Percentiles rank a stretch among this genome's conserved stretches.
Conservation (phyloP, 64 coral and sea anemone genomes). For the Anthopleura sola region DNA sequence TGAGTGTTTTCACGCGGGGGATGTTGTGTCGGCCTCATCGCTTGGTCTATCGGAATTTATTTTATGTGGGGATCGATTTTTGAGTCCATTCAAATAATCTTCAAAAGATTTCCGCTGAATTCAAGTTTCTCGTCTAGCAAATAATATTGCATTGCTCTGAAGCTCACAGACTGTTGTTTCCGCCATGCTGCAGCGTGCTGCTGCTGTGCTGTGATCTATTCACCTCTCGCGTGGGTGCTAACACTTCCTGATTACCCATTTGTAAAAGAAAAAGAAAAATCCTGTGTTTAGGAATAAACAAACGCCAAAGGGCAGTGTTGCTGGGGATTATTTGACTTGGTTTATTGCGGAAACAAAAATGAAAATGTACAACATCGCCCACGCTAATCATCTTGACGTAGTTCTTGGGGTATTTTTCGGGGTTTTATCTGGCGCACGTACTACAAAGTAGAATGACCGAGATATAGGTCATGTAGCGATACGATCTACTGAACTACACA, state of each 20-base stretch:
- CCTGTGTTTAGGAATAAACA: background rate
- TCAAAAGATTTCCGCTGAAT: background rate
- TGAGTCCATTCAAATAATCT: too few species aligned
- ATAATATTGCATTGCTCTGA: background rate
- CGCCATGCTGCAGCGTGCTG: background rate
- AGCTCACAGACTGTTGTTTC: background rate
- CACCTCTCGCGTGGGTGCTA: background rate
- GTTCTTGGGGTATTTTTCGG: background rate
- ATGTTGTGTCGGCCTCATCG: background rate
- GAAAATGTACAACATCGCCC: background rate
- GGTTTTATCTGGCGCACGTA: conserved; percentile 4
- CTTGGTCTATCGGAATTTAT: background rate
- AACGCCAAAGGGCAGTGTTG: background rate
- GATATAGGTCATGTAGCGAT: background rate
- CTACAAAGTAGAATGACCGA: background rate
- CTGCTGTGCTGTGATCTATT: background rate
- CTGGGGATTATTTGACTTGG: background rate
- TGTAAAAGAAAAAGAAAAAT: background rate
- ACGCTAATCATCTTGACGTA: background rate
- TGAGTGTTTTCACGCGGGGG: background rate
- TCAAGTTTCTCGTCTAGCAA: background rate
- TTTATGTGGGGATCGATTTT: background rate
- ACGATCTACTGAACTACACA: background rate
- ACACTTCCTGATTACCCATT: background rate
- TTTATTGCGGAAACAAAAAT: background rate